phyloP scores from a whole-genome alignment of 2,888 invertebrate genomes.

The Punctoribates punctum region DNA sequence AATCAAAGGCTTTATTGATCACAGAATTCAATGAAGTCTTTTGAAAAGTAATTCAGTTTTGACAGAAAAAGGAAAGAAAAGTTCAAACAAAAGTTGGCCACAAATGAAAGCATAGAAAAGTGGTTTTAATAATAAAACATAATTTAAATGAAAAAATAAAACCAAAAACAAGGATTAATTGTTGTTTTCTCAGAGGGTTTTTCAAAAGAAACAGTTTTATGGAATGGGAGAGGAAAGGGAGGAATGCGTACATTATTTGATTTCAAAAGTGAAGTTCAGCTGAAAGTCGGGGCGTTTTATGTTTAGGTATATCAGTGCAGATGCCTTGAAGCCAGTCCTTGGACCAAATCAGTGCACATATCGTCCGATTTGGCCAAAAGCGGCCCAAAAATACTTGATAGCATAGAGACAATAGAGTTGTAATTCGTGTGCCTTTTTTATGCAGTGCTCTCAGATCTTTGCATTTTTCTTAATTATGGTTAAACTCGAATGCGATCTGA shows the following conservation, averaged over 20 bases:
- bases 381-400: not conserved
- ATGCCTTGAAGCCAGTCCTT: constrained; percentile 22
- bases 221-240: not conserved
- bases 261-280: not conserved
- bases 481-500: not conserved
- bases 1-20: too few relatives aligned
- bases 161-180: too few relatives aligned
- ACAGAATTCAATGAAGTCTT: too few relatives aligned
- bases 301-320: not conserved
- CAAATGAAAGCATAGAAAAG: too few relatives aligned
- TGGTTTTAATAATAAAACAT: too few relatives aligned
- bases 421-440: not conserved
- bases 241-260: constrained; percentile 21
- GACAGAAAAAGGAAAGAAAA: too few relatives aligned
- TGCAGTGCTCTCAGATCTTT: not conserved
- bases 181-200: too few relatives aligned
- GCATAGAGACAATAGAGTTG: not conserved
- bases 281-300: constrained; percentile 13
- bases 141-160: too few relatives aligned
- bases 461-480: not conserved
- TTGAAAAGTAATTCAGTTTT: too few relatives aligned
- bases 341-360: constrained; percentile 7
- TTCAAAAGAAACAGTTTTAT: not conserved
- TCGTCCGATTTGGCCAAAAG: not conserved
- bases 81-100: too few relatives aligned